Base-by-base conservation (phyloP, 2,888 invertebrate species). In the Odontomyia ornata region DNA sequence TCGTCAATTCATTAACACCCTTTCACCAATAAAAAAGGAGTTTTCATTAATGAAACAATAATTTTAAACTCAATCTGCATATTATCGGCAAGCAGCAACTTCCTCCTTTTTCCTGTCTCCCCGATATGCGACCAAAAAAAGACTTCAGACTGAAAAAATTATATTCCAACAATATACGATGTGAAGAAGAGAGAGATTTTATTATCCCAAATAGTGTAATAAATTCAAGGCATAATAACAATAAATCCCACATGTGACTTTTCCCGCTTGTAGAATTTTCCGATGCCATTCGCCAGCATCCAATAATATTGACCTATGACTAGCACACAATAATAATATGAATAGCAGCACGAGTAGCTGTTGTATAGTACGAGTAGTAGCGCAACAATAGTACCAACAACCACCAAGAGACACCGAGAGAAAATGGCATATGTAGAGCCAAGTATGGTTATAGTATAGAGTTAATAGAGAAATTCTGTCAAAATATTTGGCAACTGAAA, bases 191-290 rank as follows among this genome's bases (percentile, higher is more conserved):
- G 62, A 62, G 43, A 18, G 69, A 69, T 69, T 69, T 69, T 69
- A 69, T 69, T 69, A 69, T 69, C 69, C 69, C 69, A 69, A 69
- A 46, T 69, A 69, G 69, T 69, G 69, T 69, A 30, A 73, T 73
- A 73, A 73, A 73, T 73, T 73, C 23, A 30, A 73, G 30, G 36
- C 60, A 60, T 73, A 73, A 73, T 73, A 73, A 73, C 73, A 57
- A 73, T 73, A 73, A 73, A 73, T 73, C 36, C 73, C 73, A 73
- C 73, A 73, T 73, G 73, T 57, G 73, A 57, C 73, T 57, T 73
- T 67, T 21, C 43, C 43, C 73, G 60, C 73, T 57, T 72, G 60
- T 73, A n/a, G n/a, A n/a, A 73, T 73, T 21, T 15, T 73, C 36
- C 57, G 25, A 47, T 30, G 47, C 36, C 36, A 36, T 43, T 57